phyloP scores from a whole-genome alignment of 2,797 vertebrate species.

The Arremon brunneinucha region DNA sequence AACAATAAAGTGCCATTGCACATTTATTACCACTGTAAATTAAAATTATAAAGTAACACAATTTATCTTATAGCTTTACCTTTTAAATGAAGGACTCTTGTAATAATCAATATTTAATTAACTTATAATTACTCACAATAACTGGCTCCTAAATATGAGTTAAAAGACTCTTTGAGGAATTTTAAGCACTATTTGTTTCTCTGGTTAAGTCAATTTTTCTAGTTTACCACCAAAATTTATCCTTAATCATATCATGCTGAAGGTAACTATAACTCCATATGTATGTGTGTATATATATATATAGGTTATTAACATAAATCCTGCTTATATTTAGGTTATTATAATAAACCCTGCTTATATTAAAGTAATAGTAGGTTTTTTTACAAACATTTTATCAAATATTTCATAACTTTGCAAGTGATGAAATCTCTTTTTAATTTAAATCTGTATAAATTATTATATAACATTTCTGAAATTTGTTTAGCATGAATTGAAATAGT shows the following conservation, averaged over 20 bases:
- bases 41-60: constrained; percentile 55
- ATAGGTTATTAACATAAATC: neutral
- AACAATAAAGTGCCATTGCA: constrained; percentile 61
- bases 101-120: constrained; percentile 75
- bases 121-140: constrained; percentile 62
- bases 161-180: constrained; percentile 48
- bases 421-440: neutral
- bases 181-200: constrained; percentile 60
- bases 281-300: neutral
- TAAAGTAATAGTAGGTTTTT: neutral
- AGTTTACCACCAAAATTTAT: constrained; percentile 32
- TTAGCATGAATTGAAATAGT: neutral
- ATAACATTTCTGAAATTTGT: neutral
- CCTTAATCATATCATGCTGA: neutral
- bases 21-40: constrained; percentile 61
- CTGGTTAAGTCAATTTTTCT: constrained; percentile 25
- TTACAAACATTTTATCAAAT: neutral
- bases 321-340: neutral
- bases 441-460: neutral
- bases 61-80: constrained; percentile 42
- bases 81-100: constrained; percentile 58
- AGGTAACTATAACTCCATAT: neutral
- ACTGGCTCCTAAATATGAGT: constrained; percentile 60
- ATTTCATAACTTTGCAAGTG: neutral
- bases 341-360: neutral